Base-by-base conservation (phyloP, 2,113 vertebrate species). In the Caloenas nicobarica region DNA sequence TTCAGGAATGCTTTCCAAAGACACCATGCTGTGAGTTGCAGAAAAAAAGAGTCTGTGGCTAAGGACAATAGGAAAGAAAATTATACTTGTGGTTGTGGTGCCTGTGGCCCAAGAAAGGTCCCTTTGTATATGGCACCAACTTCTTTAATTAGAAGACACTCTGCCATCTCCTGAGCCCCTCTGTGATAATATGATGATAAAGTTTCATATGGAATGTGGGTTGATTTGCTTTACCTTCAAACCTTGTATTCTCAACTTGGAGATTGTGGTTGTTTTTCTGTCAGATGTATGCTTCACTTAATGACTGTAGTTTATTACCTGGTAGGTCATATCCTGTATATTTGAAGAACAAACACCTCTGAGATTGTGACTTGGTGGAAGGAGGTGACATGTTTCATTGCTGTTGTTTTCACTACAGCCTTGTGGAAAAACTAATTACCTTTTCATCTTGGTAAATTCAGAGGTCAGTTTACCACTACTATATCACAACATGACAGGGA, bases 361-460 rank as follows among this genome's bases (percentile, higher is more conserved):
- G 97, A 98, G 97, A 97, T 95, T 97, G 97, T 95, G 97, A 97
- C 97, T 97, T 97, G 97, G 97, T 98, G 94, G 97, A 98, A 98
- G 96, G 97, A 98, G 97, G 97, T 97, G 98, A 97, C 97, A 96
- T 96, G 97, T 98, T 98, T 98, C 97, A 97, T 93, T 97, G 97
- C 96, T 97, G 97, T 98, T 98, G 97, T 98, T 98, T 98, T 97
- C 97, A 97, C 97, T 97, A 97, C 97, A 98, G 97, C 97, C 98
- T 97, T 97, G 97, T 97, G 96, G 98, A 98, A 98, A 98, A 98
- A 98, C 98, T 99, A 99, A 99, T 99, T 98, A 98, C 98, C 98
- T 99, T 98, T 98, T 99, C 98, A 98, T 99, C 98, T 98, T 98
- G 98, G 95, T 98, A 97, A 98, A 98, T 98, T 98, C 98, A 98